Conservation (phyloP, 92 coral and sea anemone species). For the Bergia puertoricense region DNA sequence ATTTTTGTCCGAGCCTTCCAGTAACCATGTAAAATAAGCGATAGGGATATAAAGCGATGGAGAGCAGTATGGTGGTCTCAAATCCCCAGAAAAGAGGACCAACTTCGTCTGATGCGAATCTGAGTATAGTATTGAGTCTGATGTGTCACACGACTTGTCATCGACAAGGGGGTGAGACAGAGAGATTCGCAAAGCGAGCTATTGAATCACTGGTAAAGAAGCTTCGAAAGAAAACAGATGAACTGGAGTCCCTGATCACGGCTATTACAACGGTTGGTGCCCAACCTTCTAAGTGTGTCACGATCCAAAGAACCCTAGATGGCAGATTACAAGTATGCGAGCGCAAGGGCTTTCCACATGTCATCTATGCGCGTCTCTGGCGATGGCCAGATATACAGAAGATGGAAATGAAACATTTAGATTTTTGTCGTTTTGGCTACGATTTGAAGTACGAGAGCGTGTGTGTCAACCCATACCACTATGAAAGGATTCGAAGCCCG, state of each 20-base stretch:
- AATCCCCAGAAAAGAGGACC: constrained; percentile 95
- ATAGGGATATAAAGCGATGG: constrained; percentile 79
- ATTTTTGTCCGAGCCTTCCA: constrained; percentile 48
- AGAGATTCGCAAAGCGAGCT: constrained; percentile 99
- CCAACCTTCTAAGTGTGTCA: constrained; percentile 97
- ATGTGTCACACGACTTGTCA: constrained; percentile 99
- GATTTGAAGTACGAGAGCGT: constrained; percentile 99
- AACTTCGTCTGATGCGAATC: constrained; percentile 97
- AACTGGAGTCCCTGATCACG: constrained; percentile 90
- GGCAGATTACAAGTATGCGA: constrained; percentile 99
- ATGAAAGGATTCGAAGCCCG: constrained; percentile 96
- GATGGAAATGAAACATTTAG: constrained; percentile 99
- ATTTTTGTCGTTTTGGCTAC: constrained; percentile 98
- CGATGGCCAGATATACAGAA: constrained; percentile 99
- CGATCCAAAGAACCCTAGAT: constrained; percentile 96
- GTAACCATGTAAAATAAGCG: constrained; percentile 54
- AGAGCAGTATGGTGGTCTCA: constrained; percentile 83
- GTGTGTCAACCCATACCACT: constrained; percentile 98
- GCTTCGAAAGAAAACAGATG: constrained; percentile 97
- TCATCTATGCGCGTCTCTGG: constrained; percentile 98
- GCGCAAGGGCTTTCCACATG: constrained; percentile 99
- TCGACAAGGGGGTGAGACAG: constrained; percentile 98
- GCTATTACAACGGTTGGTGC: constrained; percentile 94
- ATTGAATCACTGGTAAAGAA: constrained; percentile 97
- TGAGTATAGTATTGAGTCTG: constrained; percentile 93